Conservation (phyloP, 2,888 invertebrate species). For the Odontothrips loti region DNA sequence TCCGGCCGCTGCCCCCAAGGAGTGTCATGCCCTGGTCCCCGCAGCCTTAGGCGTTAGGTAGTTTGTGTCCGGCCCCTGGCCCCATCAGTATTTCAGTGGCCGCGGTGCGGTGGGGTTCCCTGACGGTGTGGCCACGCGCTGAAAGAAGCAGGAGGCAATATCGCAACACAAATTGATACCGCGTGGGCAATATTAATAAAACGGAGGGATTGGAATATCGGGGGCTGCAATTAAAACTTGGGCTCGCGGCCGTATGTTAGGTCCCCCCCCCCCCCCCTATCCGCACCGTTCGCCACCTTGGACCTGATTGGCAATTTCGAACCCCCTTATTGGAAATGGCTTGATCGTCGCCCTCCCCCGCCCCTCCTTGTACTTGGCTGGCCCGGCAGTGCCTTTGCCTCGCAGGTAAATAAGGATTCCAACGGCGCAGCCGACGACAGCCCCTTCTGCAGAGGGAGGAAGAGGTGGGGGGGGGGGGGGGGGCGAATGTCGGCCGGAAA, state of each 20-base stretch:
- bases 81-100: neutral
- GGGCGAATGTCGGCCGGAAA: no score
- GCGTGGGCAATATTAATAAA: no score
- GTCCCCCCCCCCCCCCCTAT: neutral
- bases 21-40: no score
- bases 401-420: neutral
- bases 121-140: neutral
- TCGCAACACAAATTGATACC: neutral
- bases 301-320: neutral
- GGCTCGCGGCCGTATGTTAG: neutral
- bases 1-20: no score
- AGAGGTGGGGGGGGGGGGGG: no score
- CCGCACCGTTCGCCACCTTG: neutral
- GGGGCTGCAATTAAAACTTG: neutral
- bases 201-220: neutral
- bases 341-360: neutral
- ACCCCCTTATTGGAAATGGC: constrained; percentile 14
- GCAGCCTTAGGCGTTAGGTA: no score
- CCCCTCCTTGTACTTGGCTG: neutral
- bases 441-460: no score
- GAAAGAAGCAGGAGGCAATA: neutral
- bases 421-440: no score
- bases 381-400: neutral
- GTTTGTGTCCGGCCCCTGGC: no score
- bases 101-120: neutral